Base-by-base conservation (phyloP, 2,797 vertebrate genomes). In the Poeciliopsis gracilis region DNA sequence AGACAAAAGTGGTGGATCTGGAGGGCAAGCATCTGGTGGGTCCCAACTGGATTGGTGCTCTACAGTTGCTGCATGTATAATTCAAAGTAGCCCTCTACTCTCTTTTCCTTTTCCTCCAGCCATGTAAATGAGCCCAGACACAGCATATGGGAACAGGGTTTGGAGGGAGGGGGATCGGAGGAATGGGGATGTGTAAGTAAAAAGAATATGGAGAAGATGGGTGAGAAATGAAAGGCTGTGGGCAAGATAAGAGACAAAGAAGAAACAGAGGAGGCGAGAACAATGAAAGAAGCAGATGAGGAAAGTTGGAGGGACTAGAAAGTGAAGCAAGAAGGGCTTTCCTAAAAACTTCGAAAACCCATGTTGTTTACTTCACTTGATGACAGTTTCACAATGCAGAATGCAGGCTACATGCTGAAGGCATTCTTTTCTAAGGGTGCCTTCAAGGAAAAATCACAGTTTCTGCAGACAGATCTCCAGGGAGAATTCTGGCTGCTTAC, bases 21-120 rank as follows among this genome's bases (percentile, higher is more conserved):
- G 85, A 92, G 92, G 91, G 92, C 89, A 91, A 90, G 92, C 94
- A 94, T 94, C 92, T 94, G 94, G 87, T 86, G 89, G 80, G 87
- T 93, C 91, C 91, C 84, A 61, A 77, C 71, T 88, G 90, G 82
- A 79, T 88, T 87, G 88, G 77, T 85, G 82, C 77, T 77, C 87
- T 80, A 86, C 88, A 87, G 79, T 85, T 89, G 83, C 86, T 90
- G 88, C 88, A 94, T 94, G 91, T 91, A 91, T 94, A 93, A 95
- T 94, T 92, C 76, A 94, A 82, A 88, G 84, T 80, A 77, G 86
- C 83, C 86, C 82, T 88, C 86, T 87, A 85, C 87, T 87, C 72
- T 88, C 78, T 77, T 78, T 77, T 84, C 82, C 84, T 91, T 87
- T 51, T 94, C 93, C 92, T 89, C 83, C 82, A 92, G 94, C 93